These are phyloP conservation scores for Hirtodrosophila cameraria DNA, from an alignment of 2,888 invertebrate species.

Conservation along the genomic window DNA sequence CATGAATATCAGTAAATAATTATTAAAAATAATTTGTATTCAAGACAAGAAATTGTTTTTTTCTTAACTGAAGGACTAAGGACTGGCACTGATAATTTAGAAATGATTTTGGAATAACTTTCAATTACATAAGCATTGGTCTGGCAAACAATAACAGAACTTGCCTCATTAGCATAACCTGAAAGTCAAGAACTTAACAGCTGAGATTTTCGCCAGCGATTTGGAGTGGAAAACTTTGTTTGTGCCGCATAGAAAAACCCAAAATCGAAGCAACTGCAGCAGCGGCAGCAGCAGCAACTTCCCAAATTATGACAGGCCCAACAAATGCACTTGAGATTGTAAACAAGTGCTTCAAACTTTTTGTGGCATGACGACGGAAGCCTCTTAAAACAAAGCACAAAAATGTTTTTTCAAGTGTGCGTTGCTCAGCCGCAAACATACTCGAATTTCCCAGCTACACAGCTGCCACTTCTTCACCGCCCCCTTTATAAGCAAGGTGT, in stretches of 20 bases:
- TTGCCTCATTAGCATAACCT: constrained; percentile 75
- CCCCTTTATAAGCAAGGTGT: constrained; percentile 5
- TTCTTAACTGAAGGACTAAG: too few species aligned
- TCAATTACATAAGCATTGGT: constrained; percentile 53
- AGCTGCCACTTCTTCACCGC: neutral
- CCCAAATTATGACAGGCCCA: constrained; percentile 66
- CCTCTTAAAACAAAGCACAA: constrained; percentile 59
- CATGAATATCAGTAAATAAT: too few species aligned
- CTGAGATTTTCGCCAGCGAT: constrained; percentile 58
- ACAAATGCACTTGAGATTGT: constrained; percentile 73
- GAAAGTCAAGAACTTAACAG: constrained; percentile 55
- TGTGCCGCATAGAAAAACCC: constrained; percentile 1
- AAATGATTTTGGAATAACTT: constrained; percentile 45
- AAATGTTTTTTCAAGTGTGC: constrained; percentile 30
- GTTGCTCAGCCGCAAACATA: constrained; percentile 16
- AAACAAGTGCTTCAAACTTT: constrained; percentile 75
- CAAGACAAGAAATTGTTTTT: too few species aligned
- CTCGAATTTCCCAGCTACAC: neutral
- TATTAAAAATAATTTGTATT: too few species aligned
- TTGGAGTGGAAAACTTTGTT: constrained; percentile 71
- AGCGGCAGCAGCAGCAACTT: constrained; percentile 23
- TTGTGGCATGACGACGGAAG: constrained; percentile 46
- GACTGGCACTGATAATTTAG: constrained; percentile 45
- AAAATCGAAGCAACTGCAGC: constrained; percentile 39
- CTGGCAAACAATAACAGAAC: constrained; percentile 52